Evolutionary conservation across 37 sponge, comb jelly and placozoan genomes (phyloP), one percentile per base, ranked within the genome.

Genomic region (Geodia barretti): DNA sequence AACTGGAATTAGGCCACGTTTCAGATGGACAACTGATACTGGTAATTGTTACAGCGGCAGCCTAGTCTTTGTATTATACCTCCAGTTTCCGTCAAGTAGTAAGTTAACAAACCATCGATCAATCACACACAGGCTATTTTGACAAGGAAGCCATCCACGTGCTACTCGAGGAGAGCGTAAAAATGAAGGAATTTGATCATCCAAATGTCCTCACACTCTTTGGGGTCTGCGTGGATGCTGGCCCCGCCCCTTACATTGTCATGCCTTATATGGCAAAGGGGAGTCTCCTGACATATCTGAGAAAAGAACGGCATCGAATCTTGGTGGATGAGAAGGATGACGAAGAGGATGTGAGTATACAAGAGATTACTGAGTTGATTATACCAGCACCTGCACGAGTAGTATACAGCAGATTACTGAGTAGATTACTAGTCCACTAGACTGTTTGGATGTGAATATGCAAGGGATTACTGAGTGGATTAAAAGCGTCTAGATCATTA

Each of bases 121-220:
- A n/a, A n/a, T n/a, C n/a, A n/a, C n/a, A n/a, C n/a, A n/a, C n/a
- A 47, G 54, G 54, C 11, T 47, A 47, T 14, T 47, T 47, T 65
- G 67, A 65, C 67, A 17, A n/a, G 28, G 67, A 65, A 29, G 67
- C 67, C 67, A 65, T 65, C 19, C 54, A 47, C 54, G 54, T 47
- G 7, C 28, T 47, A 47, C 54, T 73, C 24, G 74, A 73, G 29
- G 74, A 73, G 74, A 39, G 42, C 39, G 47, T 73, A n/a, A 73
- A 73, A 43, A 73, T 73, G 74, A 73, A 73, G 54, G 47, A 73
- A 31, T 73, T 73, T 73, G 42, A 73, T 39, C 74, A 73, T 39
- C 74, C 54, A 24, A 73, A 73, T 39, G 42, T 73, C 24, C 43
- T 73, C 43, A 73, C 8, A n/a, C 74, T 73, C 47, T 26, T 73